These are phyloP conservation scores for Potamilus streckersoni DNA, from an alignment of 1,140 invertebrate species.

Conservation along the genomic window DNA sequence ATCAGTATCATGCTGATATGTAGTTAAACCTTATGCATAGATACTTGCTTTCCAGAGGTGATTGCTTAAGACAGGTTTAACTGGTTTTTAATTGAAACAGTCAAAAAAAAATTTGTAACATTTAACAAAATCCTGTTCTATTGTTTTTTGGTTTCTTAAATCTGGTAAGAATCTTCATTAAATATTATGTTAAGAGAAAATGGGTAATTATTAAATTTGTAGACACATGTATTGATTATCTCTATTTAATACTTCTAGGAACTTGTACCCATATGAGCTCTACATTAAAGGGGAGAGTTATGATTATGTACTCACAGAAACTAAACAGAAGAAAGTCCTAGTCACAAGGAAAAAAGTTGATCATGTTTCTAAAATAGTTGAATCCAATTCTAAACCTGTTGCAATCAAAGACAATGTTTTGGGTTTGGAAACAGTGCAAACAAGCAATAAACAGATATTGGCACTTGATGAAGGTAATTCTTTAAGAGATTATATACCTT, in stretches of 20 bases:
- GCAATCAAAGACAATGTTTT: no score
- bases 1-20: no score
- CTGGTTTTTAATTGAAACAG: not conserved
- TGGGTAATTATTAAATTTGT: not conserved
- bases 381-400: no score
- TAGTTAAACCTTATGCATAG: no score
- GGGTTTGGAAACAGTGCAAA: no score
- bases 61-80: no score
- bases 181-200: not conserved
- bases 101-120: not conserved
- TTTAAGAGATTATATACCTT: no score
- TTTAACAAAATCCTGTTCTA: not conserved
- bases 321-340: no score
- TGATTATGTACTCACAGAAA: not conserved
- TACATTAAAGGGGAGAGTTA: constrained; percentile 42
- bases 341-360: no score
- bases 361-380: no score
- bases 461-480: no score
- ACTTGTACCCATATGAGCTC: constrained; percentile 52
- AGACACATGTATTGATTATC: not conserved
- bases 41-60: not conserved
- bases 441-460: no score
- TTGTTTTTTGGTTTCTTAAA: not conserved
- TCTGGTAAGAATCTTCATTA: not conserved
- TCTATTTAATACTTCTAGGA: constrained; percentile 30